Percentiles rank a stretch among this genome's conserved stretches.
Conservation (phyloP, 1,140 invertebrate genomes). For the Penaeus chinensis region DNA sequence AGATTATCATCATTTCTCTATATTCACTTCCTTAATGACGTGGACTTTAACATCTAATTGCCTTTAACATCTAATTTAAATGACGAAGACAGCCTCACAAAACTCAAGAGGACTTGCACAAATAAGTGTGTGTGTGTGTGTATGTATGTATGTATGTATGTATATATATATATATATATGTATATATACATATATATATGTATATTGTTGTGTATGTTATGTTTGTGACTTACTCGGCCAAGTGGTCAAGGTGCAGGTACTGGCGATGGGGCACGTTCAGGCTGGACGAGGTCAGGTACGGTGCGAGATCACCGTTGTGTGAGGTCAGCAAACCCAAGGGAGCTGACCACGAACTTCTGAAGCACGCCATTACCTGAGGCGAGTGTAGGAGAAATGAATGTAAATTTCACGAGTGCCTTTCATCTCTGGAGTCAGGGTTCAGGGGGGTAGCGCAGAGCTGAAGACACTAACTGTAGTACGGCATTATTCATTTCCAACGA, state of each 20-base stretch:
- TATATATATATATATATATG: constrained; percentile 44
- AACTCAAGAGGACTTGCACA: not conserved
- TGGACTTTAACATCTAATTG: not conserved
- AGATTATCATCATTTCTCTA: too few relatives aligned
- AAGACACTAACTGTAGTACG: too few relatives aligned
- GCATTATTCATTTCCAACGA: too few relatives aligned
- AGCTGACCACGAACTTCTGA: not conserved
- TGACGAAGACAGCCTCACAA: not conserved
- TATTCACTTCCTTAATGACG: too few relatives aligned
- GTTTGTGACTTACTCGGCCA: not conserved
- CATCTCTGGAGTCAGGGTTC: too few relatives aligned
- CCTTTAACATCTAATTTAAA: not conserved
- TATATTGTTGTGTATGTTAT: constrained; percentile 20
- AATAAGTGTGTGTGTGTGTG: constrained; percentile 1
- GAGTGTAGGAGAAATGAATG: too few relatives aligned
- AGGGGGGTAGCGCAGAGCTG: too few relatives aligned
- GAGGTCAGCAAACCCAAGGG: not conserved
- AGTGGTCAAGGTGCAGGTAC: constrained; percentile 16
- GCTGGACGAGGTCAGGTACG: not conserved
- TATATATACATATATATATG: constrained; percentile 33
- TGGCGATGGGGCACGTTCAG: not conserved
- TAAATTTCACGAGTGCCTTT: too few relatives aligned
- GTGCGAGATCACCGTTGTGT: not conserved
- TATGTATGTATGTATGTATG: constrained; percentile 16
- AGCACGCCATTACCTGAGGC: too few relatives aligned